Evolutionary conservation across 2,113 vertebrate species (phyloP).

Genomic region (Tretioscincus oriximinensis): DNA sequence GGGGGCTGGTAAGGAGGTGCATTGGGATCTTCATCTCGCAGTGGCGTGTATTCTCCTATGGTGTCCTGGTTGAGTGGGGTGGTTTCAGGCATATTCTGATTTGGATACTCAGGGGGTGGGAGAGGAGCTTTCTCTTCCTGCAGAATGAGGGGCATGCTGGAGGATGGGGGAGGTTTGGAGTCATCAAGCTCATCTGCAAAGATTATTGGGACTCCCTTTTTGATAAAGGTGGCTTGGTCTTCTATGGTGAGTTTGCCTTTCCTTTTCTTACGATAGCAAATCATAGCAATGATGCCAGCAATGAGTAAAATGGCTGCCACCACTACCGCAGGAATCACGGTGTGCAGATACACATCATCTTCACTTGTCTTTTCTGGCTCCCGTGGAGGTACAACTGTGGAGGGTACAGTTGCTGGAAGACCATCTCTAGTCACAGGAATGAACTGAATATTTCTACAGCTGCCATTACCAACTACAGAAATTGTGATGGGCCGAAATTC

Average conservation of each 20-base stretch:
- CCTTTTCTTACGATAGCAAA: conserved; percentile 95
- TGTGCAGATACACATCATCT: conserved; percentile 93
- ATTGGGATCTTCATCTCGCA: conserved; percentile 93
- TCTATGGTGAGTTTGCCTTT: conserved; percentile 94
- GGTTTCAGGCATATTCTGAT: conserved; percentile 88
- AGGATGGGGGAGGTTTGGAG: conserved; percentile 92
- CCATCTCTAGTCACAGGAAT: conserved; percentile 73
- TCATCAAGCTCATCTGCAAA: conserved; percentile 95
- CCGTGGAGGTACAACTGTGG: conserved; percentile 68
- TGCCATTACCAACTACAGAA: conserved; percentile 80
- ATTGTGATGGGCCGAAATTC: conserved; percentile 88
- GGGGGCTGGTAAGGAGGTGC: conserved; percentile 94
- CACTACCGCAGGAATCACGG: conserved; percentile 92
- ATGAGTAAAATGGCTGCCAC: conserved; percentile 92
- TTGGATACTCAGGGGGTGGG: conserved; percentile 91
- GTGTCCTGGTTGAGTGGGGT: conserved; percentile 90
- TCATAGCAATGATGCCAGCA: conserved; percentile 94
- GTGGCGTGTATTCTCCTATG: conserved; percentile 88
- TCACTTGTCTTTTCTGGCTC: conserved; percentile 84
- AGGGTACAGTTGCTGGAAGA: conserved; percentile 56
- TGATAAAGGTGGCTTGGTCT: conserved; percentile 97
- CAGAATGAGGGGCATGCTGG: conserved; percentile 95
- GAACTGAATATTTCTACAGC: conserved; percentile 85
- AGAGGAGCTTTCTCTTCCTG: conserved; percentile 96
- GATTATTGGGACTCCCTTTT: conserved; percentile 96